Evolutionary conservation across 2,888 invertebrate species (phyloP).

Genomic region (Drosophila maculinotata): DNA sequence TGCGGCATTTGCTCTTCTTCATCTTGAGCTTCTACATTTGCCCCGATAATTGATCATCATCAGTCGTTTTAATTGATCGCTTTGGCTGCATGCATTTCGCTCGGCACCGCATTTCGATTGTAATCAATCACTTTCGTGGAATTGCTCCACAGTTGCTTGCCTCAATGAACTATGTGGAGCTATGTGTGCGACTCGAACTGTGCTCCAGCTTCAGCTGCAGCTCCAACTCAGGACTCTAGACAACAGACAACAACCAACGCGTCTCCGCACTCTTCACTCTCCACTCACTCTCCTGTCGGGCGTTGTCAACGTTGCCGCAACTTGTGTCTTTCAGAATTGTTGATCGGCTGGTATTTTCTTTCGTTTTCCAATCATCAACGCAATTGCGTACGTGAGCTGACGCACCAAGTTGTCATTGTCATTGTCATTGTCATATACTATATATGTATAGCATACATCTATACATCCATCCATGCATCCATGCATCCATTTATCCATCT

Average conservation of each 20-base stretch:
- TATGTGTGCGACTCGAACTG: conserved; percentile 29
- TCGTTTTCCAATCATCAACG: conserved; percentile 72
- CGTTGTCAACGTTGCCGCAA: conserved; percentile 58
- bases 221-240: neutral
- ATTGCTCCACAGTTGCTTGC: conserved; percentile 40
- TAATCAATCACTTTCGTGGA: conserved; percentile 81
- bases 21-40: conserved; percentile 40
- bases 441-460: conserved; percentile 2
- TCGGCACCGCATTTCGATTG: conserved; percentile 65
- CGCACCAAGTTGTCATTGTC: conserved; percentile 51
- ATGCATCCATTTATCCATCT: conserved; percentile 15
- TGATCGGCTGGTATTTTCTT: conserved; percentile 53
- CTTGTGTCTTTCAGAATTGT: conserved; percentile 38
- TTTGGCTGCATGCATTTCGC: conserved; percentile 53
- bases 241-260: conserved; percentile 4
- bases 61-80: conserved; percentile 80
- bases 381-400: conserved; percentile 77
- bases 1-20: conserved; percentile 20
- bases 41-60: conserved; percentile 77
- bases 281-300: conserved; percentile 27
- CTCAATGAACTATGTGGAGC: conserved; percentile 65
- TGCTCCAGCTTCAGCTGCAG: neutral
- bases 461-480: conserved; percentile 9
- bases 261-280: conserved; percentile 6
- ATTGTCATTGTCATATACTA: conserved; percentile 30